Base-by-base conservation (phyloP, 2,113 vertebrate species). In the Lota lota region DNA sequence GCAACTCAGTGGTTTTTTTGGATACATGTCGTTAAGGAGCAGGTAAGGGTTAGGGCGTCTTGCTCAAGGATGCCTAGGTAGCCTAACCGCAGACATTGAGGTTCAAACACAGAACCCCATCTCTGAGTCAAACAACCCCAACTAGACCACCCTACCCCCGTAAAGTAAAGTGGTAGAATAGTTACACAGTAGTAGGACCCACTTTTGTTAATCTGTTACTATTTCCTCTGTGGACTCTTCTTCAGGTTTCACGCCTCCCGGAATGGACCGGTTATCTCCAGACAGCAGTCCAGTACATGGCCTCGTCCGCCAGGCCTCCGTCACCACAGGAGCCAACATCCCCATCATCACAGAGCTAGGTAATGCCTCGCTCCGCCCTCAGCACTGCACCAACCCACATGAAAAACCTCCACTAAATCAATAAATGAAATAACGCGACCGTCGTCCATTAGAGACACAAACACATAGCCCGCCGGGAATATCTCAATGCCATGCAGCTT, bases 291-390 rank as follows among this genome's bases (percentile, higher is more conserved):
- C 97, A 65, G 95, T 99, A 68, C 97, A 98, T 47, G 96, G 96
- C 74, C 93, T 99, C 68, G 90, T 97, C 74, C 95, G 96, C 20
- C 97, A 98, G 83, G 94, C 94, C 1, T 99, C 97, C 59, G 94
- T 99, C 88, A 99, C 96, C 18, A 99, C 96, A 22, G 97, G 97
- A 75, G 92, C 95, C 82, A 97, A 98, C 87, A 98, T 99, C 92
- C 97, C 97, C 73, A 99, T 99, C 89, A 98, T 98, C 88, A 99
- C 97, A 81, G 97, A 99, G 83, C 92, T 99, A 86, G 97, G 97
- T 99, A 94, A 93, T 77, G 63, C 6, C 78, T 64, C 90, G 88
- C 91, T 64, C 8, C 78, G 64, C 90, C 89, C 91, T 88, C 84
- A 87, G 53, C 53, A 56, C 40, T 14, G 40, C 40, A 1, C 10